Evolutionary conservation across 2,888 invertebrate genomes (phyloP).

Genomic region (Heteropelma amictum): DNA sequence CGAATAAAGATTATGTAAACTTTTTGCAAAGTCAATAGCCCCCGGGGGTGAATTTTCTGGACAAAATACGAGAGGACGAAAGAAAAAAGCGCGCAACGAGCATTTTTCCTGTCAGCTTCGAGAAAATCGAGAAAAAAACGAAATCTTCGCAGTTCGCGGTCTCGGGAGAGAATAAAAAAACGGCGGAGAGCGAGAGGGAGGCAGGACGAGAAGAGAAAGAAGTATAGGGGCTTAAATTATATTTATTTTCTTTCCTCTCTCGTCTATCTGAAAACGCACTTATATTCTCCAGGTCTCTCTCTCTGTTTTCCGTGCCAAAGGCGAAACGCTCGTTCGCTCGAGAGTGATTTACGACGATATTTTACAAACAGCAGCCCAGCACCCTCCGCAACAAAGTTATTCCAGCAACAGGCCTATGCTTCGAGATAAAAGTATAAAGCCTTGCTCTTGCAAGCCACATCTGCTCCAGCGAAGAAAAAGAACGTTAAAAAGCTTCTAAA

Average conservation of each 20-base stretch:
- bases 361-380: slow-evolving; percentile 17
- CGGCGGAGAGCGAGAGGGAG: background rate
- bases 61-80: slow-evolving; percentile 23
- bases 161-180: background rate
- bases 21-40: slow-evolving; percentile 54
- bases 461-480: slow-evolving; percentile 17
- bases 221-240: slow-evolving; percentile 14
- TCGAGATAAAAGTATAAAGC: slow-evolving; percentile 15
- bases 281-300: too few species aligned
- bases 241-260: slow-evolving; percentile 9
- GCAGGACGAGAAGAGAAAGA: background rate
- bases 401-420: background rate
- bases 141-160: background rate
- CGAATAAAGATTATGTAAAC: slow-evolving; percentile 68
- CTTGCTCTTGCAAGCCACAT: slow-evolving; percentile 33
- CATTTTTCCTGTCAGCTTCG: slow-evolving; percentile 1
- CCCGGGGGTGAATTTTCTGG: slow-evolving; percentile 31
- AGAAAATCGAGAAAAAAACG: slow-evolving; percentile 48
- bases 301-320: background rate
- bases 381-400: slow-evolving; percentile 22
- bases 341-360: slow-evolving; percentile 51
- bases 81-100: slow-evolving; percentile 30
- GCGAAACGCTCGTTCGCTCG: slow-evolving; percentile 17
- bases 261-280: background rate
- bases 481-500: slow-evolving; percentile 37